A percentile compares a stretch with the other conserved stretches of the same genome.
Evolutionary conservation across 2,888 invertebrate species (phyloP).

Genomic region (Baronia brevicornis): DNA sequence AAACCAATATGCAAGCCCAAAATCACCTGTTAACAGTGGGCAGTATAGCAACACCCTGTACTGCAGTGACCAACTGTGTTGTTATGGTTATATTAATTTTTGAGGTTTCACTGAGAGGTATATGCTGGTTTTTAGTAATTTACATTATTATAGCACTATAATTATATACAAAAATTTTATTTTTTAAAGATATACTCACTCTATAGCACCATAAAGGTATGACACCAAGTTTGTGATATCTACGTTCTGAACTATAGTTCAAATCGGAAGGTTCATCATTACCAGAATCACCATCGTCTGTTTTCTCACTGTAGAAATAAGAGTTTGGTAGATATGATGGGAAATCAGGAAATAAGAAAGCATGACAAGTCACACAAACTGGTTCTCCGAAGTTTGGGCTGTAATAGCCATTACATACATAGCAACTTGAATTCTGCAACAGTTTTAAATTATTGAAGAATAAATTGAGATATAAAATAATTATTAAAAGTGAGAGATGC

Average conservation of each 20-base stretch:
- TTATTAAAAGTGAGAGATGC: neutral
- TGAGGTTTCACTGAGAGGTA: too few relatives aligned
- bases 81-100: too few relatives aligned
- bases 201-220: slow-evolving; percentile 56
- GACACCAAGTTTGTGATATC: slow-evolving; percentile 47
- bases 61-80: too few relatives aligned
- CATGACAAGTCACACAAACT: slow-evolving; percentile 92
- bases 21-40: too few relatives aligned
- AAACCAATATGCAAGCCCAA: too few relatives aligned
- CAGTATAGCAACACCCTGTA: too few relatives aligned
- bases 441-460: slow-evolving; percentile 10
- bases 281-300: slow-evolving; percentile 94
- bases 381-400: slow-evolving; percentile 94
- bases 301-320: slow-evolving; percentile 72
- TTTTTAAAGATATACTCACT: too few relatives aligned
- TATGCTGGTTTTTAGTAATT: too few relatives aligned
- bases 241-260: slow-evolving; percentile 72
- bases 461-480: neutral
- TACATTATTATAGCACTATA: too few relatives aligned
- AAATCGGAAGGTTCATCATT: slow-evolving; percentile 93
- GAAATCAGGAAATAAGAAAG: slow-evolving; percentile 92
- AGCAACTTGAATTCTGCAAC: slow-evolving; percentile 82
- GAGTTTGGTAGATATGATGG: slow-evolving; percentile 69
- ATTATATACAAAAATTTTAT: too few relatives aligned
- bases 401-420: slow-evolving; percentile 93